Percentiles rank a stretch among this genome's conserved stretches.
Conservation (phyloP, 1,140 invertebrate genomes). For the Lordiphosa collinella region DNA sequence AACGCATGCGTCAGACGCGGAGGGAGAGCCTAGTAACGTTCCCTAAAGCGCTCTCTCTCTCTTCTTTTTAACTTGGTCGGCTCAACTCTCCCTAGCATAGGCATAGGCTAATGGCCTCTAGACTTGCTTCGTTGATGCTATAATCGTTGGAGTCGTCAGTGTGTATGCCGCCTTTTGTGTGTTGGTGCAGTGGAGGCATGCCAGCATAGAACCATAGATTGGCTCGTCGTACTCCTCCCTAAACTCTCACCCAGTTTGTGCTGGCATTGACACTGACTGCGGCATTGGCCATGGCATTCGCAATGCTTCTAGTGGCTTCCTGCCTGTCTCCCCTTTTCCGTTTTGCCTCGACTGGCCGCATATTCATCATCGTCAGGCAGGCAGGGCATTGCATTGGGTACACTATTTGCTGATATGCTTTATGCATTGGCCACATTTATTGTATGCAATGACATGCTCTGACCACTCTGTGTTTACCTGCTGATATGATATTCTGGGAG, state of each 20-base stretch:
- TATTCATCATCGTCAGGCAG: constrained; percentile 29
- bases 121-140: constrained; percentile 50
- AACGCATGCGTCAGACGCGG: constrained; percentile 34
- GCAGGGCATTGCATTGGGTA: background rate
- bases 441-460: constrained; percentile 14
- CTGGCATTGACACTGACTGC: constrained; percentile 63
- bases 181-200: constrained; percentile 28
- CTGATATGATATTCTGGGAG: background rate
- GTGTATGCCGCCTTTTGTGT: too few species aligned
- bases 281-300: constrained; percentile 50
- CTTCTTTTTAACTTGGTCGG: constrained; percentile 2
- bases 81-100: constrained; percentile 7
- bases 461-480: constrained; percentile 13
- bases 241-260: constrained; percentile 54
- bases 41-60: constrained; percentile 12
- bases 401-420: constrained; percentile 30
- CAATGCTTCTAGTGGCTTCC: constrained; percentile 36
- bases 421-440: constrained; percentile 25
- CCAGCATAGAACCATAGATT: constrained; percentile 18
- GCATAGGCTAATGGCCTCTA: constrained; percentile 65
- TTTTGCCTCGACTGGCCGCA: constrained; percentile 1
- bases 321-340: constrained; percentile 3
- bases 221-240: constrained; percentile 11
- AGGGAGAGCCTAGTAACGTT: constrained; percentile 6
- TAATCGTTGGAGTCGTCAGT: constrained; percentile 51